These are phyloP conservation scores for Arenicola marina DNA, from an alignment of 2,888 invertebrate species.

Conservation along the genomic window DNA sequence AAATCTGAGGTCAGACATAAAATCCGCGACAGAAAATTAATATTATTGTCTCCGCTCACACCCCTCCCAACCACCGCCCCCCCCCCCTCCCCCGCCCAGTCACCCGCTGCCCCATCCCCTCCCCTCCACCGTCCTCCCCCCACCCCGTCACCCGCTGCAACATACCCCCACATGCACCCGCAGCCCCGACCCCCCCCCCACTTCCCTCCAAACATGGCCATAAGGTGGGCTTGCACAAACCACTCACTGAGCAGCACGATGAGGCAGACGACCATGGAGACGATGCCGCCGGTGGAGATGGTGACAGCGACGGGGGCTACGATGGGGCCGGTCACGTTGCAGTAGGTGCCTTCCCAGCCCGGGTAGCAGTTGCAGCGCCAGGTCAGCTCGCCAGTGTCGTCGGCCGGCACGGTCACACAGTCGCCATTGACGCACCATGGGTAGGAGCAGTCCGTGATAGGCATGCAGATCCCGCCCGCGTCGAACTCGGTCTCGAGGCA, in stretches of 20 bases:
- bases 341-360: slow-evolving; percentile 81
- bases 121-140: too few species aligned
- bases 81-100: too few species aligned
- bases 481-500: neutral
- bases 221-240: neutral
- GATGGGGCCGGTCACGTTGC: slow-evolving; percentile 31
- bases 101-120: too few species aligned
- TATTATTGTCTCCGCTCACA: too few species aligned
- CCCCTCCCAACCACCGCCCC: too few species aligned
- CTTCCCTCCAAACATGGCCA: neutral
- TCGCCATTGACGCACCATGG: slow-evolving; percentile 22
- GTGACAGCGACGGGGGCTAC: neutral
- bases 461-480: slow-evolving; percentile 9
- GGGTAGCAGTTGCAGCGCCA: slow-evolving; percentile 85
- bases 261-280: slow-evolving; percentile 95
- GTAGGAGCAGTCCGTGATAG: slow-evolving; percentile 25
- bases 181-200: too few species aligned
- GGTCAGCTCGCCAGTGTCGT: slow-evolving; percentile 29
- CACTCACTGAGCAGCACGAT: slow-evolving; percentile 94
- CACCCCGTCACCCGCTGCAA: too few species aligned
- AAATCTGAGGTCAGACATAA: too few species aligned
- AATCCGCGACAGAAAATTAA: too few species aligned
- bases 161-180: too few species aligned
- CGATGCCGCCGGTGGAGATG: slow-evolving; percentile 75
- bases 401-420: slow-evolving; percentile 14